phyloP scores from a whole-genome alignment of 2,113 vertebrate species.

The Psammodynastes pulverulentus region DNA sequence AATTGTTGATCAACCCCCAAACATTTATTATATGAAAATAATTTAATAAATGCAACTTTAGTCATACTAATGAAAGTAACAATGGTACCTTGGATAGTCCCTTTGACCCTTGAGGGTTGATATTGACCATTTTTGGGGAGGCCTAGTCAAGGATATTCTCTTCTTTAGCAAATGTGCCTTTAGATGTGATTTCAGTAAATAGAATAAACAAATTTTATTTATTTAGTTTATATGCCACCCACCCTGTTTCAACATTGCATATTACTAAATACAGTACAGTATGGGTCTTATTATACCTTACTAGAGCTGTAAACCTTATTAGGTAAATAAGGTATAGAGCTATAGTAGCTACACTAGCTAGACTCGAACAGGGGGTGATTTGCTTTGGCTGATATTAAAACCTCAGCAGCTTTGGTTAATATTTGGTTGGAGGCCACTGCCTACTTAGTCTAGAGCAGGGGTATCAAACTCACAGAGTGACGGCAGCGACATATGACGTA shows the following conservation, averaged over 20 bases:
- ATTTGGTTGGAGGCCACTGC: background rate
- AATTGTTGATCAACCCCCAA: background rate
- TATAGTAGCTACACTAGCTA: background rate
- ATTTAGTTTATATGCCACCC: background rate
- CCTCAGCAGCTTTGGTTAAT: background rate
- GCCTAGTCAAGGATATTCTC: background rate
- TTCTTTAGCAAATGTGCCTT: background rate
- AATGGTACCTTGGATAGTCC: background rate
- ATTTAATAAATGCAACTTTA: background rate
- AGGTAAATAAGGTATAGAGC: background rate
- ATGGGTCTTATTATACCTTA: background rate
- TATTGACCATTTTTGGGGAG: background rate
- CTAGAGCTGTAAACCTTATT: background rate
- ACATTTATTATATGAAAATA: background rate
- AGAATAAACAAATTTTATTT: background rate
- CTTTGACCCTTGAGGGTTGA: background rate
- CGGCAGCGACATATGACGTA: too few relatives aligned
- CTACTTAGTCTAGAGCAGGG: background rate
- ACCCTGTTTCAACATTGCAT: background rate
- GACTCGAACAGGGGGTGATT: background rate
- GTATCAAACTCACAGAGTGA: too few relatives aligned
- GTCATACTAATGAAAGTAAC: background rate
- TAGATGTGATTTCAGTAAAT: background rate
- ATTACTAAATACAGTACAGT: background rate
- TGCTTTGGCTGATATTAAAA: background rate